phyloP scores from a whole-genome alignment of 2,888 invertebrate genomes.

The Leptopilina drosophilae region DNA sequence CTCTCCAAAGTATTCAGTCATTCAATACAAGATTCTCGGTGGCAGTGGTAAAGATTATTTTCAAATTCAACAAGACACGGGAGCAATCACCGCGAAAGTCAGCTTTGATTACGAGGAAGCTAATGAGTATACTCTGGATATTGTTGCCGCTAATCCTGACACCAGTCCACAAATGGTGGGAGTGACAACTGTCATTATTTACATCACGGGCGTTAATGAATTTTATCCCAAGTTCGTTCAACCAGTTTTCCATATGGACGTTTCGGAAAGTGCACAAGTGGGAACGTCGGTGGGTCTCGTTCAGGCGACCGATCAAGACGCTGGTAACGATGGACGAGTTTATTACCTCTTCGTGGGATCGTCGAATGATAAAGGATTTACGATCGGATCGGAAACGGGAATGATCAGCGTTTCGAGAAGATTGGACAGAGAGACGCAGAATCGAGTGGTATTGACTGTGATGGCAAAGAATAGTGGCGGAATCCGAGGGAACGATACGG shows the following conservation, averaged over 20 bases:
- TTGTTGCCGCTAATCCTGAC: conserved; percentile 92
- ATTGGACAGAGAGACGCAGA: conserved; percentile 92
- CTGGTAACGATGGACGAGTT: conserved; percentile 91
- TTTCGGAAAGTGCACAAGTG: conserved; percentile 93
- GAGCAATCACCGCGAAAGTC: conserved; percentile 85
- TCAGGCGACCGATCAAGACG: conserved; percentile 93
- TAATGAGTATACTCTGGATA: conserved; percentile 84
- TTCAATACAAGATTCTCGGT: conserved; percentile 89
- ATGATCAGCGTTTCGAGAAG: conserved; percentile 89
- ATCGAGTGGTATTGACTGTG: conserved; percentile 91
- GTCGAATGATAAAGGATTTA: conserved; percentile 94
- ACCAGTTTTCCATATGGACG: conserved; percentile 93
- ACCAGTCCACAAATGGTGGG: conserved; percentile 84
- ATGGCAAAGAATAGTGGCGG: conserved; percentile 97
- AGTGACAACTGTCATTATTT: conserved; percentile 84
- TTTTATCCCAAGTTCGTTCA: conserved; percentile 92
- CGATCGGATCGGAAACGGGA: conserved; percentile 90
- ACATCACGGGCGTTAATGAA: conserved; percentile 92
- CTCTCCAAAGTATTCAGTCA: conserved; percentile 90
- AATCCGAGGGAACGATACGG: conserved; percentile 95
- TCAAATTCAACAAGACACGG: conserved; percentile 86
- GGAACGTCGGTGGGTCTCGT: conserved; percentile 91
- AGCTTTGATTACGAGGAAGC: conserved; percentile 94
- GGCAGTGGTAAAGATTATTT: conserved; percentile 87
- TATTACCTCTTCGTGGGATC: conserved; percentile 95